Percentiles rank a stretch among this genome's conserved stretches.
Conservation (phyloP, 2,797 vertebrate genomes). For the Cossypha caffra region DNA sequence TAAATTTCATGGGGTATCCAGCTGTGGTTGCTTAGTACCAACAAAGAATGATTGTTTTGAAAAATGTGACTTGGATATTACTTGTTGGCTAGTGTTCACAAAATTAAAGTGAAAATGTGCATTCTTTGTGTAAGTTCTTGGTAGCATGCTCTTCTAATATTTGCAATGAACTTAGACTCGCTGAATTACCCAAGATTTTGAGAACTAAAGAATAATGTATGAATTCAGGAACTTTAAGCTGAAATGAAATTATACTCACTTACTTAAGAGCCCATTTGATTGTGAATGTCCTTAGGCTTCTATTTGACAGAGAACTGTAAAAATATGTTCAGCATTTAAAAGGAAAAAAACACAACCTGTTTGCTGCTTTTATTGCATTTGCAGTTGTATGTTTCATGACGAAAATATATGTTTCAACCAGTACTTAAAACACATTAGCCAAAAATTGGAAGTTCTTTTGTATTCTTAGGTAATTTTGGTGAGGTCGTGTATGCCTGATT, state of each 20-base stretch:
- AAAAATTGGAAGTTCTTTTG: not conserved
- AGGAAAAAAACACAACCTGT: fast-evolving
- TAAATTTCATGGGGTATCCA: slow-evolving; percentile 66
- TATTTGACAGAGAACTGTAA: not conserved
- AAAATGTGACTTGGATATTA: slow-evolving; percentile 31
- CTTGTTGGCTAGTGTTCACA: slow-evolving; percentile 20
- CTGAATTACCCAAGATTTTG: not conserved
- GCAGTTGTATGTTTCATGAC: not conserved
- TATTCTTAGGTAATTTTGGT: not conserved
- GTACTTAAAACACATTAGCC: not conserved
- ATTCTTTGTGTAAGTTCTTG: not conserved
- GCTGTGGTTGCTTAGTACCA: slow-evolving; percentile 50
- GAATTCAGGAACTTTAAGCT: not conserved
- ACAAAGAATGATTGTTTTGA: slow-evolving; percentile 38
- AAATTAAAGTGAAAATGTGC: not conserved
- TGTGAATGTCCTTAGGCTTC: not conserved
- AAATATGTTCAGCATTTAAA: not conserved
- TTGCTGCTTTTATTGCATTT: not conserved
- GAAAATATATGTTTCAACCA: not conserved
- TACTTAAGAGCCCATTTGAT: not conserved
- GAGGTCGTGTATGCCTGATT: not conserved
- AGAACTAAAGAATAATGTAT: not conserved
- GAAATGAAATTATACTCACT: not conserved
- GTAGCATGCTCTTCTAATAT: not conserved
- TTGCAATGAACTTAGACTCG: slow-evolving; percentile 15